phyloP scores from a whole-genome alignment of 2,888 invertebrate genomes.

The Scrobipalpa costella region DNA sequence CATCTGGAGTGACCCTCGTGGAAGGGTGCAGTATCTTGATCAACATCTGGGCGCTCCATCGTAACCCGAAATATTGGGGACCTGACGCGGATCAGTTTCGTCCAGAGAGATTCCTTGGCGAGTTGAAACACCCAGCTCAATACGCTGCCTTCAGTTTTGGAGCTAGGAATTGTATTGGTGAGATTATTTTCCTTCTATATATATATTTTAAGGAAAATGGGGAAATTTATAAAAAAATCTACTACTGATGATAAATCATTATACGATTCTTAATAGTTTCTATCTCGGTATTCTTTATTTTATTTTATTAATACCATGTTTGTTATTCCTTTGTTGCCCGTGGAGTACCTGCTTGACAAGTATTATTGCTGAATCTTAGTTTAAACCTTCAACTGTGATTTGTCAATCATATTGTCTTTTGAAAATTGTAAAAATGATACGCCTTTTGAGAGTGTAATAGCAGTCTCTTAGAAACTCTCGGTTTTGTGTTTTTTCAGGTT shows the following conservation, averaged over 20 bases:
- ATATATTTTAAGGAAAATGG: background rate
- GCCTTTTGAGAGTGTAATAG: too few relatives aligned
- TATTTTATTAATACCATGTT: too few relatives aligned
- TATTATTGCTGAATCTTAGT: too few relatives aligned
- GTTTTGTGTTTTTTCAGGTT: background rate
- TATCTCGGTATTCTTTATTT: too few relatives aligned
- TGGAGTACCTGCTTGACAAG: too few relatives aligned
- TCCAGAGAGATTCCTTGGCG: slow-evolving; percentile 48
- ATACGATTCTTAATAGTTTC: too few relatives aligned
- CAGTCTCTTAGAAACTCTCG: background rate
- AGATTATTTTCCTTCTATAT: background rate
- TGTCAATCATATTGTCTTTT: too few relatives aligned
- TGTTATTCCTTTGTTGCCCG: too few relatives aligned
- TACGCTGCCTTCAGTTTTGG: slow-evolving; percentile 50
- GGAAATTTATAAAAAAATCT: too few relatives aligned
- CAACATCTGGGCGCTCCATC: slow-evolving; percentile 63
- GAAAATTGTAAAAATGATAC: too few relatives aligned
- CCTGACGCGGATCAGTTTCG: slow-evolving; percentile 46
- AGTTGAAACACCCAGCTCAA: slow-evolving; percentile 41
- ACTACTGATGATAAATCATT: too few relatives aligned
- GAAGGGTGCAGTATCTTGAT: slow-evolving; percentile 39
- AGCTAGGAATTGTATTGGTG: slow-evolving; percentile 51
- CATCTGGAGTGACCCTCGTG: slow-evolving; percentile 39
- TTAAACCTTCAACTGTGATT: too few relatives aligned
- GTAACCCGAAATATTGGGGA: slow-evolving; percentile 55